Percentiles rank a stretch among this genome's conserved stretches.
Evolutionary conservation across 2,113 vertebrate species (phyloP).

Genomic region (Chaetodon trifascialis): DNA sequence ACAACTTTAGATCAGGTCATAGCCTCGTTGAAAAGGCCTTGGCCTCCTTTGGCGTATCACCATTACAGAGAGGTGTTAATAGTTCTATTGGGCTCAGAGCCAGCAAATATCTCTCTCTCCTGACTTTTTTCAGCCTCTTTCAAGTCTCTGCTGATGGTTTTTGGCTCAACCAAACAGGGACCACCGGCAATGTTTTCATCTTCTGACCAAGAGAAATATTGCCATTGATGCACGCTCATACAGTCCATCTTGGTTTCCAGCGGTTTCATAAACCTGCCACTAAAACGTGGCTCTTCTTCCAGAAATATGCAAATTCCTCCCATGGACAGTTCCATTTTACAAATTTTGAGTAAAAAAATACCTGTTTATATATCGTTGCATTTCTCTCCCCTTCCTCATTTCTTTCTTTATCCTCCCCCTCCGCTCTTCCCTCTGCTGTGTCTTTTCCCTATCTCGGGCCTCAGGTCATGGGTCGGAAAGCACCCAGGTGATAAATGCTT

Average conservation of each 20-base stretch:
- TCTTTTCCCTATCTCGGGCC: constrained; percentile 44
- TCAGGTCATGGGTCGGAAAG: constrained; percentile 65
- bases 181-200: constrained; percentile 28
- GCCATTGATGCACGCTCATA: not conserved
- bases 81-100: constrained; percentile 55
- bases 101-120: constrained; percentile 32
- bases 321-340: not conserved
- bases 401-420: constrained; percentile 21
- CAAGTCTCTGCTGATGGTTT: constrained; percentile 44
- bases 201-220: constrained; percentile 55
- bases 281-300: not conserved
- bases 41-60: constrained; percentile 57
- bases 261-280: constrained; percentile 22
- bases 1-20: constrained; percentile 40
- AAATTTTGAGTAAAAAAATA: constrained; percentile 1
- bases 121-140: constrained; percentile 40
- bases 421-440: not conserved
- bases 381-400: not conserved
- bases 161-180: constrained; percentile 16
- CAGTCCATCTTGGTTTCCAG: constrained; percentile 8
- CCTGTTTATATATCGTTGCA: not conserved
- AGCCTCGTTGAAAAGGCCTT: constrained; percentile 40
- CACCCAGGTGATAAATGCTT: constrained; percentile 78
- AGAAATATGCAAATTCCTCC: not conserved
- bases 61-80: constrained; percentile 71